A percentile compares a stretch with the other conserved stretches of the same genome.
Conservation (phyloP, 2,888 invertebrate species). For the Clostera curtula region DNA sequence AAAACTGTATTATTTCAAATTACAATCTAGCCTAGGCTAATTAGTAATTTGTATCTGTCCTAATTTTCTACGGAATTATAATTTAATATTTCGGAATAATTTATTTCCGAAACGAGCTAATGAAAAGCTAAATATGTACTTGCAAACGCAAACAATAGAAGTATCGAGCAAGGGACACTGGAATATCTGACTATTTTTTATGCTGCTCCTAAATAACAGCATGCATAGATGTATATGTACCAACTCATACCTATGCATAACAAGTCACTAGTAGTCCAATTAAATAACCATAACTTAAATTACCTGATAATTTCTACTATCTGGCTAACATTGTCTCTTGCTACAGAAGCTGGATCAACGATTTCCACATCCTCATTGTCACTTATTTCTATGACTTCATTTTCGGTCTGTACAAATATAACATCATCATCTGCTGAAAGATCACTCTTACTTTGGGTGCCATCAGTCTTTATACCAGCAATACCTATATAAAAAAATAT, state of each 20-base stretch:
- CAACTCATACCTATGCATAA: constrained; percentile 1
- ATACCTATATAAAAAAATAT: constrained; percentile 32
- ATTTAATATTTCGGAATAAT: too few species aligned
- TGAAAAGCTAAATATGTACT: too few species aligned
- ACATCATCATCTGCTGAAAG: constrained; percentile 14
- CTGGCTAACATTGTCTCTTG: constrained; percentile 21
- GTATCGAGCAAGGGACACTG: too few species aligned
- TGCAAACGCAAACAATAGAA: too few species aligned
- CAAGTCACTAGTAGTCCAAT: too few species aligned
- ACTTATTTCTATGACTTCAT: constrained; percentile 24
- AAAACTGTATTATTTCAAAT: too few species aligned
- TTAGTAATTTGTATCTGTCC: too few species aligned
- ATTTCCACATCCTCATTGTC: constrained; percentile 24
- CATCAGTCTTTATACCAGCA: constrained; percentile 49
- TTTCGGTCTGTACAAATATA: constrained; percentile 13
- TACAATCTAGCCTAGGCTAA: too few species aligned
- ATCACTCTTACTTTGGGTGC: constrained; percentile 21
- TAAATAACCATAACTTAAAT: constrained; percentile 1
- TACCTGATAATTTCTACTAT: constrained; percentile 19
- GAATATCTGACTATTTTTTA: too few species aligned
- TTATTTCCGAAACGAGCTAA: too few species aligned
- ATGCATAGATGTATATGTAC: constrained; percentile 1
- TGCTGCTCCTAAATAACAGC: too few species aligned
- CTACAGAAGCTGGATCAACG: constrained; percentile 17
- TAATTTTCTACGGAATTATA: too few species aligned